These are phyloP conservation scores for Accipiter cooperii DNA, from an alignment of 2,113 vertebrate species.

Conservation along the genomic window DNA sequence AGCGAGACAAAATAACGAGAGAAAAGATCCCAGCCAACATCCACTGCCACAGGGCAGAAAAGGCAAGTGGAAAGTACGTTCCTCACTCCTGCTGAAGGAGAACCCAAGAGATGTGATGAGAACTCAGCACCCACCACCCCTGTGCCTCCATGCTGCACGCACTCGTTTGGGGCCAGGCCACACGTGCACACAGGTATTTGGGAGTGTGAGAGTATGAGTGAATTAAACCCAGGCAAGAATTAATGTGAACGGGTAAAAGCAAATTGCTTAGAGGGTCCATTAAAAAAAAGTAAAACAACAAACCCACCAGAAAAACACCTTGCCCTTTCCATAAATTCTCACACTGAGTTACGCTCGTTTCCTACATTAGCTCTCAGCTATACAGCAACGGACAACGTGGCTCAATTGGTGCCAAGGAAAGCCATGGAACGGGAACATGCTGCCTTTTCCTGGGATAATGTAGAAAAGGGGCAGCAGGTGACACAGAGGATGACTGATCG, in stretches of 20 bases:
- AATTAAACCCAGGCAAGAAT: background rate
- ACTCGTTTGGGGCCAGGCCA: background rate
- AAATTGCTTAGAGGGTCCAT: background rate
- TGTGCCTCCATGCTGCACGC: background rate
- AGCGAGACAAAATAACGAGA: background rate
- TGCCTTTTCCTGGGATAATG: background rate
- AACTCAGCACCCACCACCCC: background rate
- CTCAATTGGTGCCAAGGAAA: background rate
- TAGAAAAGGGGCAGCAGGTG: background rate
- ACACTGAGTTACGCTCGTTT: background rate
- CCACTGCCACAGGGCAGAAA: background rate
- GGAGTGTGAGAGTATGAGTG: background rate
- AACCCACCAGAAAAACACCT: background rate
- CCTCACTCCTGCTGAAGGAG: background rate
- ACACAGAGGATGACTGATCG: background rate
- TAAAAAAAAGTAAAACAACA: background rate
- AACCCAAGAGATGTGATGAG: background rate
- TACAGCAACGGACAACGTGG: background rate
- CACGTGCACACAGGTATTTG: background rate
- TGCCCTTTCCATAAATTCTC: background rate
- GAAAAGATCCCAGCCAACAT: background rate
- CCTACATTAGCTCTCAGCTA: background rate
- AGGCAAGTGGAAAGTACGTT: background rate
- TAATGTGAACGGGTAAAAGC: background rate
- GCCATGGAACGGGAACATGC: background rate